Conservation (phyloP, 2,888 invertebrate genomes). For the Maniola hyperantus region DNA sequence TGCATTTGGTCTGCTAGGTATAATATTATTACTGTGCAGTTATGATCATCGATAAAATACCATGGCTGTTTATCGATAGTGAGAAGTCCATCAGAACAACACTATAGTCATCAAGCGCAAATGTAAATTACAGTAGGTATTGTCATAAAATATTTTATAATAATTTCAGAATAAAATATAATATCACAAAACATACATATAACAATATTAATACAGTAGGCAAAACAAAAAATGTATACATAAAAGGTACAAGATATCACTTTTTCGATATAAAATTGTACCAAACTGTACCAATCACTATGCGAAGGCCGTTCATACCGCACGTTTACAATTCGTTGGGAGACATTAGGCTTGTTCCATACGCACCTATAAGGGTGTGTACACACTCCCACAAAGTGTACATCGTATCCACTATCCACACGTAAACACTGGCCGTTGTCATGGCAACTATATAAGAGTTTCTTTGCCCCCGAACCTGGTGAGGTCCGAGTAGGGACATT, state of each 20-base stretch:
- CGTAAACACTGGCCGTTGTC: constrained; percentile 34
- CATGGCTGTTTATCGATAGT: not conserved
- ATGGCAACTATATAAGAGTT: constrained; percentile 70
- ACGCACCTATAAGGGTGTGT: constrained; percentile 39
- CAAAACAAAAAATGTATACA: constrained; percentile 6
- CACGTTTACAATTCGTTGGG: constrained; percentile 36
- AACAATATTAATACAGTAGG: not conserved
- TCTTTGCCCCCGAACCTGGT: constrained; percentile 72
- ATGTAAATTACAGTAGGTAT: not conserved
- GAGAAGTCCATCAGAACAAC: not conserved
- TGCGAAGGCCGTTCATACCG: constrained; percentile 36
- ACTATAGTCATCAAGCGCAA: not conserved
- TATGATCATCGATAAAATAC: not conserved
- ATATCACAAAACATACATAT: not conserved
- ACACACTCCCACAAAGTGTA: constrained; percentile 67
- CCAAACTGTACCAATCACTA: constrained; percentile 23
- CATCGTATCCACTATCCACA: constrained; percentile 31
- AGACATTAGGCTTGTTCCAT: constrained; percentile 36
- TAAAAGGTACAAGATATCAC: constrained; percentile 30
- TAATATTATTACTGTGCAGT: not conserved
- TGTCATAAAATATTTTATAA: no score
- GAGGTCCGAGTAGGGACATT: constrained; percentile 57
- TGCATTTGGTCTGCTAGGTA: not conserved
- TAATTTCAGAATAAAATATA: not conserved
- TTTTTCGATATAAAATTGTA: constrained; percentile 22